These are phyloP conservation scores for Muscina levida DNA, from an alignment of 2,888 invertebrate genomes.

Conservation along the genomic window DNA sequence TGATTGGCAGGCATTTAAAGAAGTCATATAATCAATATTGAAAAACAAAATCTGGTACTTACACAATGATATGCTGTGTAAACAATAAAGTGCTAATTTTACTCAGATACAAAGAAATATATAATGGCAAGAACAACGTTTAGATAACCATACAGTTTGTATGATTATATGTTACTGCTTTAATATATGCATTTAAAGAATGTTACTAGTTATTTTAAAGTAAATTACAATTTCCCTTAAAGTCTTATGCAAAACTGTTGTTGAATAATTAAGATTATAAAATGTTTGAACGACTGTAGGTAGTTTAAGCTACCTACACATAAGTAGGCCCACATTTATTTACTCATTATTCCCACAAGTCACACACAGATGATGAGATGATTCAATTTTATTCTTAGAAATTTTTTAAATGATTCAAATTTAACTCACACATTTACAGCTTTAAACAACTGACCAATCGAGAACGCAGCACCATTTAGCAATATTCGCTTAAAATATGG, in stretches of 20 bases:
- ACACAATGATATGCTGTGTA: constrained; percentile 10
- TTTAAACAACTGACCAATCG: constrained; percentile 14
- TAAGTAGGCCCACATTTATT: no score
- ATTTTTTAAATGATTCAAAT: constrained; percentile 15
- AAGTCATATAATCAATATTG: not conserved
- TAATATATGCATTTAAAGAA: no score
- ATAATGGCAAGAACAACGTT: no score
- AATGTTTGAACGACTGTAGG: no score
- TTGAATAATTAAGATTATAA: no score
- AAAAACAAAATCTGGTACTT: constrained; percentile 27
- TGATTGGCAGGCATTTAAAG: constrained; percentile 1
- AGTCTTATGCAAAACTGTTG: no score
- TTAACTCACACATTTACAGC: not conserved
- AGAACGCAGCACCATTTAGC: not conserved
- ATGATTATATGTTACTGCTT: no score
- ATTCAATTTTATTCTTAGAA: constrained; percentile 33
- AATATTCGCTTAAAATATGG: constrained; percentile 28
- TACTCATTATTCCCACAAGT: no score
- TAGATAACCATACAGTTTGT: no score
- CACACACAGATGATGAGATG: no score
- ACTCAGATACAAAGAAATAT: not conserved
- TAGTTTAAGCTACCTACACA: constrained; percentile 6
- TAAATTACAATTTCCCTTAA: no score
- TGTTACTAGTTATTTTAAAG: no score
- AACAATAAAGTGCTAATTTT: constrained; percentile 33